Base-by-base conservation (phyloP, 2,888 invertebrate genomes). In the Eupithecia tripunctaria region DNA sequence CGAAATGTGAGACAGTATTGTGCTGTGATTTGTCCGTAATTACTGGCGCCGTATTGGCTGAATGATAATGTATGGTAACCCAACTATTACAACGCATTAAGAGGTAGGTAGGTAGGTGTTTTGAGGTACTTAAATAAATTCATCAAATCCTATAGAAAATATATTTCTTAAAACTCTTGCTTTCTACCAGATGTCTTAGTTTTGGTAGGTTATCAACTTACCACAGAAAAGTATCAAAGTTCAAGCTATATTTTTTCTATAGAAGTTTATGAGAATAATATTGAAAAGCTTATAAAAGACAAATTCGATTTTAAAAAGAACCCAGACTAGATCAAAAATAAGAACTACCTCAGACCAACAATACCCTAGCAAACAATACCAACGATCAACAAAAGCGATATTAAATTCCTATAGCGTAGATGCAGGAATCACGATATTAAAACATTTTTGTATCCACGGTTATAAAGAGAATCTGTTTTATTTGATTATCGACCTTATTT, bases 1-100 rank as follows among this genome's bases (percentile, higher is more conserved):
- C 88, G 87, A 89, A 88, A 89, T 87, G 83, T 85, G 88, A 88
- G 87, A 84, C 86, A 71, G 68, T 74, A 71, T 85, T 80, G 85
- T 76, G 90, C 89, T 82, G 91, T 92, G 92, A 92, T 92, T 92
- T 92, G 91, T 86, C 82, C 81, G 86, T 87, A 88, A 88, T 88
- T 87, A 82, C 85, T 78, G 76, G 80, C 78, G 72, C 72, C 81
- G 83, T 78, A 87, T 88, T 87, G 86, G 87, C 63, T 60, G 36
- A 36, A 38, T 25, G 29, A 63, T 63, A 60, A 29, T 60, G 18
- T 29, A 29, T 29, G 18, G 29, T 21, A 64, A 64, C 21, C n/a
- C 25, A 12, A 38, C 18, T 41, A 38, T 2, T 25, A 41, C 6
- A 36, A 56, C 5, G 5, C 25, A 3, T 25, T 14, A 4, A 14